Percentiles rank a stretch among this genome's conserved stretches.
Evolutionary conservation across 1,140 invertebrate species (phyloP).

Genomic region (Uloborus diversus): DNA sequence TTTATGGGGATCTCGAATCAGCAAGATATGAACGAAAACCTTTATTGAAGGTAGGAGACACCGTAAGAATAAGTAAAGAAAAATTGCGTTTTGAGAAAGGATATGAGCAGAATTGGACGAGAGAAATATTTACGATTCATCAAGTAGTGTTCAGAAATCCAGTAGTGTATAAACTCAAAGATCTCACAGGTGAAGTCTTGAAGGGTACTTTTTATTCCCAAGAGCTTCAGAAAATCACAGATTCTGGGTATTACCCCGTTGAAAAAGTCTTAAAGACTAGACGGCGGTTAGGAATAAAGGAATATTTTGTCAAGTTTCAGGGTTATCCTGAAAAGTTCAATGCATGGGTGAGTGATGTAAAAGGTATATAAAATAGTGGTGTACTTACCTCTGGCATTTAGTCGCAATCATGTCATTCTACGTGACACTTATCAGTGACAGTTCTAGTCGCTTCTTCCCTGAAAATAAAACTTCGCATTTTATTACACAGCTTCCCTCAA

Average conservation of each 20-base stretch:
- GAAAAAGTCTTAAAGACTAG: neutral
- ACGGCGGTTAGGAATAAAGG: neutral
- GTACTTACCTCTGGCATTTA: neutral
- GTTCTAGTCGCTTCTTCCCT: no score
- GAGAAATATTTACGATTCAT: constrained; percentile 47
- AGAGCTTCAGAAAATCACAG: constrained; percentile 22
- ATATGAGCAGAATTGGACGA: constrained; percentile 38
- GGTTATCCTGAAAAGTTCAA: constrained; percentile 2
- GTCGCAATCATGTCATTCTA: neutral
- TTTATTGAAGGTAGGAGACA: constrained; percentile 62
- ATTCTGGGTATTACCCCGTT: neutral
- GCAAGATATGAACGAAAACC: neutral
- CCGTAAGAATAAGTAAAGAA: constrained; percentile 38
- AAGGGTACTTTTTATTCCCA: constrained; percentile 42
- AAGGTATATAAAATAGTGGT: neutral
- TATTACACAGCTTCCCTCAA: neutral
- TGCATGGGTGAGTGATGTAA: neutral
- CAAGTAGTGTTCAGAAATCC: neutral
- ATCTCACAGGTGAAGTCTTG: constrained; percentile 10
- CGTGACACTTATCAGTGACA: no score
- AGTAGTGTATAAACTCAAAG: constrained; percentile 31
- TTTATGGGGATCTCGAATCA: constrained; percentile 9
- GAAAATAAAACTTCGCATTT: neutral
- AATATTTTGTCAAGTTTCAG: constrained; percentile 28
- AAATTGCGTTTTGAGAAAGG: constrained; percentile 55